Evolutionary conservation across 1,140 invertebrate genomes (phyloP).

Genomic region (Drosophila kepulauana): DNA sequence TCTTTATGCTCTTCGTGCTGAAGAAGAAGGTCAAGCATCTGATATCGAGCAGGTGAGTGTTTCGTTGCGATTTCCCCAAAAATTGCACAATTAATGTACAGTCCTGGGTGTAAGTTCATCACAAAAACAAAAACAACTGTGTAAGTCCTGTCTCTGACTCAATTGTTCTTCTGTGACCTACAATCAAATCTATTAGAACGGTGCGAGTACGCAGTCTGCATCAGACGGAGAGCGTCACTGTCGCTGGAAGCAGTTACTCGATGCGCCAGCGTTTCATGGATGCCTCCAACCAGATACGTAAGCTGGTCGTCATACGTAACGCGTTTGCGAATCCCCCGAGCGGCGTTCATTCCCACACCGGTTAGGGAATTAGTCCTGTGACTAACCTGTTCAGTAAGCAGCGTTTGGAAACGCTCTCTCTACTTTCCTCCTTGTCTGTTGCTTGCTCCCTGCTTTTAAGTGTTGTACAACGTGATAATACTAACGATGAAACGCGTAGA

Average conservation of each 20-base stretch:
- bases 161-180: neutral
- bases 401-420: neutral
- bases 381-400: slow-evolving; percentile 1
- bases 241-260: slow-evolving; percentile 58
- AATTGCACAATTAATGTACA: slow-evolving; percentile 13
- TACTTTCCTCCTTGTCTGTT: neutral
- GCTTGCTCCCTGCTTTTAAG: slow-evolving; percentile 24
- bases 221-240: slow-evolving; percentile 74
- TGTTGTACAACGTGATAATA: slow-evolving; percentile 45
- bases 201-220: slow-evolving; percentile 74
- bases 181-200: slow-evolving; percentile 57
- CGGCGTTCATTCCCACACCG: slow-evolving; percentile 70
- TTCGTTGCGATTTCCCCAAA: neutral
- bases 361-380: slow-evolving; percentile 28
- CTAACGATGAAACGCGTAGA: neutral
- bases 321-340: slow-evolving; percentile 66
- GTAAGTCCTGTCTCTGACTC: slow-evolving; percentile 24
- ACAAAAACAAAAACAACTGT: slow-evolving; percentile 16
- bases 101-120: slow-evolving; percentile 32
- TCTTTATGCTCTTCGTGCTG: slow-evolving; percentile 88
- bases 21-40: slow-evolving; percentile 86
- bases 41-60: slow-evolving; percentile 85
- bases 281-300: slow-evolving; percentile 76
- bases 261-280: slow-evolving; percentile 78
- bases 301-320: slow-evolving; percentile 77